A percentile compares a stretch with the other conserved stretches of the same genome.
phyloP scores from a whole-genome alignment of 2,113 vertebrate genomes.

The Pangasianodon gigas region DNA sequence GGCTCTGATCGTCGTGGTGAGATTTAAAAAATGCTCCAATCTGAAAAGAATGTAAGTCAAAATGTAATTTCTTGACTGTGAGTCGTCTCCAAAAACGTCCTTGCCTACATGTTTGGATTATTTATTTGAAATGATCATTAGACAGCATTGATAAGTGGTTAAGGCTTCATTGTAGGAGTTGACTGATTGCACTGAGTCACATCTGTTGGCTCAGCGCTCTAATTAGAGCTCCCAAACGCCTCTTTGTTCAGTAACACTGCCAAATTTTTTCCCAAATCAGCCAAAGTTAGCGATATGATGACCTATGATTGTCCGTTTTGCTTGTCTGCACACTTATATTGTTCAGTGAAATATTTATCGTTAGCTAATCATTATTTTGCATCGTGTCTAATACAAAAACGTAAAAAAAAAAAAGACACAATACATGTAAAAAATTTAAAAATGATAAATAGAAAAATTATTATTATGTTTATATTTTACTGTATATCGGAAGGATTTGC shows the following conservation, averaged over 20 bases:
- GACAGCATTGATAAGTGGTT: neutral
- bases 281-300: conserved; percentile 11
- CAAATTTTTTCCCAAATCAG: neutral
- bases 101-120: neutral
- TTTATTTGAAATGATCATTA: neutral
- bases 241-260: conserved; percentile 2
- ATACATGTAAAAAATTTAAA: neutral
- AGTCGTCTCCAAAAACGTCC: neutral
- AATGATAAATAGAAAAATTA: neutral
- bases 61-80: neutral
- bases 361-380: neutral
- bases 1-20: conserved; percentile 66
- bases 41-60: neutral
- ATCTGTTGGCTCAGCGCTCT: conserved; percentile 25
- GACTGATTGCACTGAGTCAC: conserved; percentile 20
- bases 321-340: neutral
- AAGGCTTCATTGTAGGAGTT: neutral
- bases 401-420: neutral
- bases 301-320: conserved; percentile 14
- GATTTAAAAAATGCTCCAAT: conserved; percentile 27
- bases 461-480: no score
- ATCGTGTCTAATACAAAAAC: neutral
- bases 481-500: no score
- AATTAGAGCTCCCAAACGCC: conserved; percentile 7
- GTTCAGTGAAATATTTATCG: neutral